A percentile compares a stretch with the other conserved stretches of the same genome.
phyloP scores from a whole-genome alignment of 1,140 invertebrate species.

The Contarinia nasturtii region DNA sequence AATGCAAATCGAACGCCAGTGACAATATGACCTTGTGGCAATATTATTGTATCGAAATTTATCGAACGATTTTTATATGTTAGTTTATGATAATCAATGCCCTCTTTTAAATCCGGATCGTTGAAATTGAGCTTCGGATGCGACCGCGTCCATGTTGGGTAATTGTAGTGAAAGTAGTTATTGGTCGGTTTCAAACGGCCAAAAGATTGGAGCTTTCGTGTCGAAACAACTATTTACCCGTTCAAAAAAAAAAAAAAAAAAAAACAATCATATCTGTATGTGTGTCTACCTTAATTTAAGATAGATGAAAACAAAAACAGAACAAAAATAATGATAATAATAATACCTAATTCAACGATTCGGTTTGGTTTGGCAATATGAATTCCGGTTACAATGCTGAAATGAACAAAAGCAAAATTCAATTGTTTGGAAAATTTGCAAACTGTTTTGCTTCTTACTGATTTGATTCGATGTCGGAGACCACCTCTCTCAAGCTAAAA shows the following conservation, averaged over 20 bases:
- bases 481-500: constrained; percentile 42
- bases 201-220: constrained; percentile 39
- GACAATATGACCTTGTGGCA: too few relatives aligned
- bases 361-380: constrained; percentile 19
- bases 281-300: too few relatives aligned
- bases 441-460: constrained; percentile 33
- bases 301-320: neutral
- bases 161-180: constrained; percentile 45
- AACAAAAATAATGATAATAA: too few relatives aligned
- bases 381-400: constrained; percentile 20
- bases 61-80: constrained; percentile 52
- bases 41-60: constrained; percentile 59
- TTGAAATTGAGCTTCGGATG: constrained; percentile 20
- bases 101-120: constrained; percentile 29
- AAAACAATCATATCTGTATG: too few relatives aligned
- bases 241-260: neutral
- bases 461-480: constrained; percentile 38
- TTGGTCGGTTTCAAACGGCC: constrained; percentile 33
- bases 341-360: too few relatives aligned
- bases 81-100: constrained; percentile 51
- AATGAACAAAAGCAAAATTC: too few relatives aligned
- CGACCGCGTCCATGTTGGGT: constrained; percentile 31
- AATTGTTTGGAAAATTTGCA: too few relatives aligned
- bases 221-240: constrained; percentile 61
- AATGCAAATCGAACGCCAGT: too few relatives aligned